Base-by-base conservation (phyloP, 2,797 vertebrate species). In the Urosaurus nigricauda region DNA sequence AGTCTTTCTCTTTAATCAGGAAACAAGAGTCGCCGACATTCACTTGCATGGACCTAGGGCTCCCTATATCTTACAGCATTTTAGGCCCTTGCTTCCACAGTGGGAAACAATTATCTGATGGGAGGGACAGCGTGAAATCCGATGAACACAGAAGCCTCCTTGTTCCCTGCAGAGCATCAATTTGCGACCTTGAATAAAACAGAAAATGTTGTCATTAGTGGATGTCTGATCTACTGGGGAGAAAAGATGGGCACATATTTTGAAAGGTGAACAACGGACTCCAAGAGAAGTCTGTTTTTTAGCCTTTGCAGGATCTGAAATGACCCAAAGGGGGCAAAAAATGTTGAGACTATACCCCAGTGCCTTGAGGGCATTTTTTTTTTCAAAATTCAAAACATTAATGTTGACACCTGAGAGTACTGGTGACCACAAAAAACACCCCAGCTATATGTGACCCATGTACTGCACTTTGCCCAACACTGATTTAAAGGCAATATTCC, bases 101-200 rank as follows among this genome's bases (percentile, higher is more conserved):
- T 19, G 37, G 7, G 5, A 37, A 1, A 1, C n/a, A 37, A 73
- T 0, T 5, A 19, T 7, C 13, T 6, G 4, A 0, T 37, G 7
- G 21, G 40, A 26, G 21, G 8, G 40, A 43, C 74, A 73, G n/a
- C 5, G 35, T 16, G 16, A 16, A 73, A 6, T 1, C 19, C 2
- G 32, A 4, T 37, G n/a, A 29, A 47, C 8, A 43, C 74, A 77
- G 40, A 13, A 24, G 74, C 74, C 74, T 1, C 21, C 37, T 24
- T 17, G 17, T 37, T 37, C 5, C 5, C 16, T 5, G 4, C 13
- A 58, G 17, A 58, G 56, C 56, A 14, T 4, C 14, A 58, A 0
- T 58, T 17, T 16, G 9, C 29, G 13, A 17, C 14, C 74, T 24
- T 47, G 40, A 77, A 47, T 47, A 21, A 29, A 77, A 43, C 74